A percentile compares a stretch with the other conserved stretches of the same genome.
phyloP scores from a whole-genome alignment of 1,140 invertebrate genomes.

The Latrodectus geometricus region DNA sequence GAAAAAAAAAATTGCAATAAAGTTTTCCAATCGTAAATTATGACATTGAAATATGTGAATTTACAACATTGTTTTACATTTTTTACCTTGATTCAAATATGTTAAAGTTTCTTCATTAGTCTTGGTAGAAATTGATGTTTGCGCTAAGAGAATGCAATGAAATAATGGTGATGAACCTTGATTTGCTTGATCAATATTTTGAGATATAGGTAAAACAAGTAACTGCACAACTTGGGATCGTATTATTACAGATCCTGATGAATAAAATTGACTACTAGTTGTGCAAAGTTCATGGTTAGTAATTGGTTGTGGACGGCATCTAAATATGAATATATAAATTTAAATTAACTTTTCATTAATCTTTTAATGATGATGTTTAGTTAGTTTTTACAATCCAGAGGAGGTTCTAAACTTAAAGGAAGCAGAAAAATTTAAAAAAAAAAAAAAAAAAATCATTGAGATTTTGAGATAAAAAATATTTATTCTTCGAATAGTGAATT shows the following conservation, averaged over 20 bases:
- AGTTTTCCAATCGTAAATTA: no score
- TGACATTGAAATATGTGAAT: no score
- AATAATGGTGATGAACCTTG: conserved; percentile 73
- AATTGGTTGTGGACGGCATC: conserved; percentile 50
- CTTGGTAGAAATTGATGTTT: conserved; percentile 96
- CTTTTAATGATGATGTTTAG: no score
- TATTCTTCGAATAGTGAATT: no score
- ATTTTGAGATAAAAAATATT: no score
- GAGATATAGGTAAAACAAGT: conserved; percentile 26
- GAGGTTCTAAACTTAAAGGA: no score
- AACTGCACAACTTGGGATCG: conserved; percentile 54
- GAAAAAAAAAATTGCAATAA: no score
- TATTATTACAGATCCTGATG: conserved; percentile 47
- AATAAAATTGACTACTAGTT: conserved; percentile 54
- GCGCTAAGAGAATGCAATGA: conserved; percentile 93
- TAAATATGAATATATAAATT: conserved; percentile 20
- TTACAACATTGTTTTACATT: no score
- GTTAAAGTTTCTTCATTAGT: conserved; percentile 95
- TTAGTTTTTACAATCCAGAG: no score
- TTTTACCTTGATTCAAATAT: conserved; percentile 90
- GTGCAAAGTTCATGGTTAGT: conserved; percentile 44
- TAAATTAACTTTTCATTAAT: no score
- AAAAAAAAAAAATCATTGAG: no score
- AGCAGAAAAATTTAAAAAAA: no score
- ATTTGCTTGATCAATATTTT: conserved; percentile 44